phyloP scores from a whole-genome alignment of 2,113 vertebrate genomes.

The Neoarius graeffei region DNA sequence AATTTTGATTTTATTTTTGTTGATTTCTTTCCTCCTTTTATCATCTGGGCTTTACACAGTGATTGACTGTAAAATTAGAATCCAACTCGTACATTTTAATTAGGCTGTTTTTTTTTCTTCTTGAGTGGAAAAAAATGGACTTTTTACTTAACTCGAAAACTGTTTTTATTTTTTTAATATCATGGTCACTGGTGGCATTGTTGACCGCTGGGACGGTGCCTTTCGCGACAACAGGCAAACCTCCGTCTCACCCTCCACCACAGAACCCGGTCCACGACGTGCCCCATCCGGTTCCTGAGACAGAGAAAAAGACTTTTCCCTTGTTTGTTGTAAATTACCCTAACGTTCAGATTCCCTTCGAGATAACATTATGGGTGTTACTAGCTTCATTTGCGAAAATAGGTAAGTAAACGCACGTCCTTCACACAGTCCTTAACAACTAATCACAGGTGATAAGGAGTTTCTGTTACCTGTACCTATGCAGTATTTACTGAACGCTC shows the following conservation, averaged over 20 bases:
- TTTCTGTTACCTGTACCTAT: conserved; percentile 4
- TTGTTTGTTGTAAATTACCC: conserved; percentile 88
- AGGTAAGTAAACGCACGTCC: conserved; percentile 74
- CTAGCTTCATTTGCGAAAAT: conserved; percentile 95
- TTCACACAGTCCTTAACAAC: background rate
- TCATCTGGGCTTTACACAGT: background rate
- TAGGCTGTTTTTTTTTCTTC: background rate
- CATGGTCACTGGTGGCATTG: conserved; percentile 45
- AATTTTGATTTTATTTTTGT: background rate
- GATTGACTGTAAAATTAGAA: too few species aligned
- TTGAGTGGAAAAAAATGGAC: conserved; percentile 3
- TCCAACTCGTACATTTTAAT: too few species aligned
- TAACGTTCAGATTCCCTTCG: conserved; percentile 91
- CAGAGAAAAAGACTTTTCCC: conserved; percentile 73
- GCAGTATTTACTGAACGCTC: background rate
- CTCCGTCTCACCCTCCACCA: conserved; percentile 51
- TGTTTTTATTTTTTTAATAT: background rate
- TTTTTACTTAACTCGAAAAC: background rate
- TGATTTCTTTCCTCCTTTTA: background rate
- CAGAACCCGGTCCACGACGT: conserved; percentile 29
- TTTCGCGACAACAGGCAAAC: conserved; percentile 6
- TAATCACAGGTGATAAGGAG: conserved; percentile 1
- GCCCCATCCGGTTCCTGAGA: conserved; percentile 61
- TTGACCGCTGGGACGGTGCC: conserved; percentile 53
- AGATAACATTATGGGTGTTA: conserved; percentile 95